These are phyloP conservation scores for Cyprinodon diabolis DNA, from an alignment of 2,797 vertebrate genomes.

Conservation along the genomic window DNA sequence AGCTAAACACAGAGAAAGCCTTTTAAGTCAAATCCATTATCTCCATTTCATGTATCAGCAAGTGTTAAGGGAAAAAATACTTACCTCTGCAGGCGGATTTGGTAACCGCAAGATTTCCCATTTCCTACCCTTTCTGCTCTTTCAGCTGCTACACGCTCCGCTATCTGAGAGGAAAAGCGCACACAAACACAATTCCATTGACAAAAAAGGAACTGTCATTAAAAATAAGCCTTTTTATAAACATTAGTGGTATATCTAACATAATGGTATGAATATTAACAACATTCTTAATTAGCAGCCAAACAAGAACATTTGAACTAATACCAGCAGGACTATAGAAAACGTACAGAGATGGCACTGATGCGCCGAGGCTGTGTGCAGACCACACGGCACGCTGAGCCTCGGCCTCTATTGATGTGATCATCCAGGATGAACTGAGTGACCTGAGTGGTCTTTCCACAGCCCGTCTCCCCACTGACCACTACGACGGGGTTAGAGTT, in stretches of 20 bases:
- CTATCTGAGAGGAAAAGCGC: slow-evolving; percentile 81
- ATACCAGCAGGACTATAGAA: not conserved
- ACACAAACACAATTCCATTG: not conserved
- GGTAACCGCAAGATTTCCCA: slow-evolving; percentile 94
- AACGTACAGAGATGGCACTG: slow-evolving; percentile 93
- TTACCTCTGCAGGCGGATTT: slow-evolving; percentile 97
- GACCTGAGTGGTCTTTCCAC: slow-evolving; percentile 97
- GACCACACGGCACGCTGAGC: slow-evolving; percentile 90
- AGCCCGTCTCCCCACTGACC: slow-evolving; percentile 96
- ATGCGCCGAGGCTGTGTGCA: slow-evolving; percentile 96
- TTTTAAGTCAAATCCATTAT: slow-evolving; percentile 2
- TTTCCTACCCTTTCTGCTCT: slow-evolving; percentile 90
- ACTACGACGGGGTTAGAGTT: slow-evolving; percentile 87
- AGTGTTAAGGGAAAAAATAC: slow-evolving; percentile 8
- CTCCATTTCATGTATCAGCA: slow-evolving; percentile 19
- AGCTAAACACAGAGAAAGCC: slow-evolving; percentile 9
- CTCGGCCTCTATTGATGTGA: slow-evolving; percentile 85
- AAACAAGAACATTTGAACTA: not conserved
- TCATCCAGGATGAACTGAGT: slow-evolving; percentile 96
- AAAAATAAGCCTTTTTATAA: not conserved
- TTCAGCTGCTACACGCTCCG: slow-evolving; percentile 94
- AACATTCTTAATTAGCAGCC: not conserved
- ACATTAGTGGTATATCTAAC: not conserved
- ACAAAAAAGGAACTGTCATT: no score
- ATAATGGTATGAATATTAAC: not conserved